These are phyloP conservation scores for Drosophila takahashii DNA, from an alignment of 1,140 invertebrate species.

Conservation along the genomic window DNA sequence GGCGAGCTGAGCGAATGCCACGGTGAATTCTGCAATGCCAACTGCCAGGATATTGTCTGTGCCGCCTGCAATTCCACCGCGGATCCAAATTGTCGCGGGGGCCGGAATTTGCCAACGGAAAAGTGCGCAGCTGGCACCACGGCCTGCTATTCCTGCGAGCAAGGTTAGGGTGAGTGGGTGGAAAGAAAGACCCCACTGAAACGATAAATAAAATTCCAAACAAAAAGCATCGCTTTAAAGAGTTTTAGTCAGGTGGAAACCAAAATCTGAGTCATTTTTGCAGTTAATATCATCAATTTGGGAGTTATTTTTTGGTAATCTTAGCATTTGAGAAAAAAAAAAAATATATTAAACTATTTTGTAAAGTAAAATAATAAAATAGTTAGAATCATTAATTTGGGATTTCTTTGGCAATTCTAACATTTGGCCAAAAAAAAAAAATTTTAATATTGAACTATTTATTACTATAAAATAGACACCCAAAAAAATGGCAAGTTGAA, in stretches of 20 bases:
- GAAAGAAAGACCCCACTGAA: not conserved
- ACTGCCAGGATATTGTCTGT: slow-evolving; percentile 68
- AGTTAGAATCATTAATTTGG: too few species aligned
- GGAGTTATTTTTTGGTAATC: not conserved
- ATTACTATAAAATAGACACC: too few species aligned
- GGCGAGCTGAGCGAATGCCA: slow-evolving; percentile 64
- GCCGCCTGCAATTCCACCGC: slow-evolving; percentile 66
- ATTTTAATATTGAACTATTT: too few species aligned
- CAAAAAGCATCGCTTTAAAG: not conserved
- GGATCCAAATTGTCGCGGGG: slow-evolving; percentile 52
- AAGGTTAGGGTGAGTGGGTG: slow-evolving; percentile 55
- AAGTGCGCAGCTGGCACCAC: slow-evolving; percentile 55
- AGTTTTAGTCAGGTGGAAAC: not conserved
- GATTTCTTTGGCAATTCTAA: not conserved
- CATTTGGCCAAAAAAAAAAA: too few species aligned
- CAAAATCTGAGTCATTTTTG: too few species aligned
- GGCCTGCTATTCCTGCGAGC: slow-evolving; percentile 73
- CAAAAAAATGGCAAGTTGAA: too few species aligned
- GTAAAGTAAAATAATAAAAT: too few species aligned
- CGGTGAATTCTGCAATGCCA: slow-evolving; percentile 70
- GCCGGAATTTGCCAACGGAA: slow-evolving; percentile 28
- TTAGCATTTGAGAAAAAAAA: too few species aligned
- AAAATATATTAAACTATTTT: too few species aligned
- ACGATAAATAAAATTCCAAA: not conserved
- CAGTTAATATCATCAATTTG: too few species aligned